Conservation (phyloP, 2,113 vertebrate species). For the Bubo bubo region DNA sequence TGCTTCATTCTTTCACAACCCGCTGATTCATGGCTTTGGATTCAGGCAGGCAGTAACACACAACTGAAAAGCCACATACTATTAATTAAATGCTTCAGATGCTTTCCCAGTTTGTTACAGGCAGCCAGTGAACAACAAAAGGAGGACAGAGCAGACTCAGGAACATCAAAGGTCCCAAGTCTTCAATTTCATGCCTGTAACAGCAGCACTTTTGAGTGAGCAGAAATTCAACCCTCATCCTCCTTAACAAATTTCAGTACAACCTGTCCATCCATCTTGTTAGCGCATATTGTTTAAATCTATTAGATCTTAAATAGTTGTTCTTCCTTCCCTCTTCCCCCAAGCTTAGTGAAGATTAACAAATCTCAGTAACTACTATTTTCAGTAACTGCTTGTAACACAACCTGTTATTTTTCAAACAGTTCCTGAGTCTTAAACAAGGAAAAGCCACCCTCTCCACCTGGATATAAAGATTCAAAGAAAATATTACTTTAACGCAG, state of each 20-base stretch:
- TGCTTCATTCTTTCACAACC: neutral
- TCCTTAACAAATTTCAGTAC: neutral
- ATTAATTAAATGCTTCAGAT: slow-evolving; percentile 43
- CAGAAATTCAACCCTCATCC: neutral
- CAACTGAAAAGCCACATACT: slow-evolving; percentile 21
- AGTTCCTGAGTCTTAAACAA: neutral
- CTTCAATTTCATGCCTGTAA: neutral
- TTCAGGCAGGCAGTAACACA: neutral
- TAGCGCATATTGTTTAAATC: neutral
- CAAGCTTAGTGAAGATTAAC: neutral
- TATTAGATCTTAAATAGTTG: neutral
- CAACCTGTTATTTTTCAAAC: neutral
- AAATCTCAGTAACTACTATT: neutral
- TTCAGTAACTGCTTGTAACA: neutral
- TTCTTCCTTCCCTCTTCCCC: neutral
- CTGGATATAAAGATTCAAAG: neutral
- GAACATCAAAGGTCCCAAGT: neutral
- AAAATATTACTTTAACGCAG: neutral
- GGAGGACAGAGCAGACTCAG: neutral
- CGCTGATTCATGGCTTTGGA: neutral
- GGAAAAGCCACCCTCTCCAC: neutral
- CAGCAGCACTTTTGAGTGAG: neutral
- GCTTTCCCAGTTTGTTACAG: neutral
- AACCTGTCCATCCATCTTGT: neutral
- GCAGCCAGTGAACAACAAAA: neutral